Base-by-base conservation (phyloP, 1,140 invertebrate species). In the Ganaspis sp. region DNA sequence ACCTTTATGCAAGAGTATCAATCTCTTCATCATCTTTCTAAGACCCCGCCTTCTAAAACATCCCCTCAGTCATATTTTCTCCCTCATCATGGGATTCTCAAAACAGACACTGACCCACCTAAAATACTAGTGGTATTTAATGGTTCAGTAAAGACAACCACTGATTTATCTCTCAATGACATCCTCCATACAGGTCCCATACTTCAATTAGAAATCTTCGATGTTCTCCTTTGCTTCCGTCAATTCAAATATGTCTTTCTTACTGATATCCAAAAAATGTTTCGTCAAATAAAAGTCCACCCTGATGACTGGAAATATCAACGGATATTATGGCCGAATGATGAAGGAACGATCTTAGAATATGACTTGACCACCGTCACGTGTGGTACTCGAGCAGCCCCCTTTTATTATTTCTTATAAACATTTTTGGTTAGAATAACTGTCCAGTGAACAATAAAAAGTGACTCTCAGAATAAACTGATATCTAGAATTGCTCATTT, bases 231-330 rank as follows among this genome's bases (percentile, higher is more conserved):
- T 4, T 70, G 42, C n/a, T 80, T 80, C 12, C 40, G 80, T 21
- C 58, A 12, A 12, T 69, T 77, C 72, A 42, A 21, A 2, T 69
- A 81, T 26, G 83, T 81, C 0, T 79, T 87, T 58, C 75, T 80
- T 4, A 83, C 84, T 1, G 87, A 89, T 72, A 84, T 89, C 15
- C 54, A 23, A n/a, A 87, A 90, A 54, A 88, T 87, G 85, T 86
- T 83, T 74, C 58, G 81, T 9, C 81, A 86, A 58, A 81, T 87
- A 15, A n/a, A 23, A 9, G 69, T 88, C 9, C 69, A 79, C 40
- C 37, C 45, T 17, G 78, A 81, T 29, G 53, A 29, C n/a, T n/a
- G n/a, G n/a, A 64, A 80, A 19, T 73, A 80, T 70, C 85, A 87
- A 42, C 58, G 81, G 42, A 84, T 87, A 9, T 23, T 88, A 0